Conservation (phyloP, 2,797 vertebrate species). For the Streptopelia turtur region DNA sequence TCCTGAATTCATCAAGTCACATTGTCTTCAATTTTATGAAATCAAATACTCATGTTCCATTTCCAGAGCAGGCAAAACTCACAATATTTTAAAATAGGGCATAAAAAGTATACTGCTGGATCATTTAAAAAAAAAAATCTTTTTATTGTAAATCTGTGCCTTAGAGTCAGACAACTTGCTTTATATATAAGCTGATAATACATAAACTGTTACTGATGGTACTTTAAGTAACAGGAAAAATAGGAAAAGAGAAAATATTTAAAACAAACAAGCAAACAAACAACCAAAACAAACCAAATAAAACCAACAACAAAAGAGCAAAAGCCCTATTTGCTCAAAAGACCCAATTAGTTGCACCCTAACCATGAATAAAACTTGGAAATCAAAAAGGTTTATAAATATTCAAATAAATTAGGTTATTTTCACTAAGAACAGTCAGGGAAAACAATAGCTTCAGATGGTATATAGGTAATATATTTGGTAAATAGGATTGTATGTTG, state of each 20-base stretch:
- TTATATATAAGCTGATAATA: conserved; percentile 3
- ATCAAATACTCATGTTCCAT: background rate
- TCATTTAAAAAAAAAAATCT: background rate
- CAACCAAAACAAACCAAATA: too few relatives aligned
- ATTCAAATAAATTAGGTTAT: background rate
- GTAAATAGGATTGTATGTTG: background rate
- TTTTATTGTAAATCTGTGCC: background rate
- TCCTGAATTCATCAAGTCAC: background rate
- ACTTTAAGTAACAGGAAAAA: background rate
- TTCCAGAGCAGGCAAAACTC: background rate
- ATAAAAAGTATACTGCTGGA: background rate
- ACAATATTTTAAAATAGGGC: background rate
- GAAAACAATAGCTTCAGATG: background rate
- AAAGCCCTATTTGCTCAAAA: background rate
- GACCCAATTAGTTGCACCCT: background rate
- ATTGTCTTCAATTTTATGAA: background rate
- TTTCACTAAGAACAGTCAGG: background rate
- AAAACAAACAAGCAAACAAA: background rate
- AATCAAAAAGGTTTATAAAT: background rate
- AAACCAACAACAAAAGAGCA: too few relatives aligned
- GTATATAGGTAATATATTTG: background rate
- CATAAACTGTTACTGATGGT: background rate
- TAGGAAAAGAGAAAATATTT: background rate
- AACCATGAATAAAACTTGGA: background rate
- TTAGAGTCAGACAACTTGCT: background rate